Percentiles rank a stretch among this genome's conserved stretches.
Conservation (phyloP, 2,888 invertebrate species). For the Xylocampa areola region DNA sequence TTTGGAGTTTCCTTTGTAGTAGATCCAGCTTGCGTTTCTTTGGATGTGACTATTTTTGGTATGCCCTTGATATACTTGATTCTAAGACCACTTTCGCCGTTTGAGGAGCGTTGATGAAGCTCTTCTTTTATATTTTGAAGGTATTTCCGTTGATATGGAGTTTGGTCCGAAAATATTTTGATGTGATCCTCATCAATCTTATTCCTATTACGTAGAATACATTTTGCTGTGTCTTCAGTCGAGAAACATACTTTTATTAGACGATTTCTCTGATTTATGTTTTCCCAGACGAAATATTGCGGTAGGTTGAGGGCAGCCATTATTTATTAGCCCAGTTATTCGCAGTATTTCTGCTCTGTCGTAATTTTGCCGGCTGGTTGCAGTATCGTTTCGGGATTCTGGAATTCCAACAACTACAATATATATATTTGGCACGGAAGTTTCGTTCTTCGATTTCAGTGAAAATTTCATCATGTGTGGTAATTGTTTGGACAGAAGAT, state of each 20-base stretch:
- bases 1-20: slow-evolving; percentile 15
- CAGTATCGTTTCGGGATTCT: neutral
- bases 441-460: slow-evolving; percentile 1
- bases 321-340: neutral
- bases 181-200: slow-evolving; percentile 3
- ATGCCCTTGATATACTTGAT: slow-evolving; percentile 25
- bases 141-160: slow-evolving; percentile 11
- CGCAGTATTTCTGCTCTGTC: neutral
- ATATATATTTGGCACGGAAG: neutral
- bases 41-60: slow-evolving; percentile 17
- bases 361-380: neutral
- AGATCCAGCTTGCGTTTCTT: neutral
- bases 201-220: slow-evolving; percentile 17
- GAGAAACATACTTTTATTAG: slow-evolving; percentile 19
- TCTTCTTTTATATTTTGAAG: slow-evolving; percentile 12
- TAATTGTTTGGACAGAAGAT: neutral
- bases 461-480: neutral
- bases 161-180: slow-evolving; percentile 25
- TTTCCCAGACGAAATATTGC: slow-evolving; percentile 22
- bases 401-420: neutral
- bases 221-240: slow-evolving; percentile 8
- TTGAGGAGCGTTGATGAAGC: slow-evolving; percentile 11
- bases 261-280: slow-evolving; percentile 11
- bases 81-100: slow-evolving; percentile 6
- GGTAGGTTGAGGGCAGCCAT: slow-evolving; percentile 5